A percentile compares a stretch with the other conserved stretches of the same genome.
phyloP scores from a whole-genome alignment of 35 echinoderm and acorn worm genomes.

The Diadema setosum region DNA sequence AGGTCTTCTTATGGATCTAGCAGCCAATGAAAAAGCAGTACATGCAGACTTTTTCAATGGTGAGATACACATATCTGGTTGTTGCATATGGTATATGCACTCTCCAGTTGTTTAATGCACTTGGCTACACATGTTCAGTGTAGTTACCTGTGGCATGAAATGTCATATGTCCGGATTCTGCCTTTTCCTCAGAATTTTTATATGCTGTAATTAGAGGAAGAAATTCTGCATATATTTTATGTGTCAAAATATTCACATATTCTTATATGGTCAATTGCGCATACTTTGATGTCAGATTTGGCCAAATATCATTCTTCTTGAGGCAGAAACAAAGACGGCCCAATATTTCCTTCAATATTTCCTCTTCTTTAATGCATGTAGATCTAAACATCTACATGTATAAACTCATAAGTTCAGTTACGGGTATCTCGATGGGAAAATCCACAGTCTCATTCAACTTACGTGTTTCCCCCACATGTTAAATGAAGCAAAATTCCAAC shows the following conservation, averaged over 20 bases:
- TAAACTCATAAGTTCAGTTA: too few relatives aligned
- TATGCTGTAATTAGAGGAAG: background rate
- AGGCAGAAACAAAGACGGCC: too few relatives aligned
- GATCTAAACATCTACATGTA: too few relatives aligned
- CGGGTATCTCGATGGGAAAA: too few relatives aligned
- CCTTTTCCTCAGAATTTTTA: background rate
- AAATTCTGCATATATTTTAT: background rate
- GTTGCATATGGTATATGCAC: background rate
- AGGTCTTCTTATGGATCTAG: slow-evolving; percentile 95
- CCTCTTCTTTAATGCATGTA: too few relatives aligned
- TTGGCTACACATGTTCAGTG: background rate
- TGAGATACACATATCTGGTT: slow-evolving; percentile 32
- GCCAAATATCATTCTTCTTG: too few relatives aligned
- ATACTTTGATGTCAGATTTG: too few relatives aligned
- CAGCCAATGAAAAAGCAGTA: slow-evolving; percentile 98
- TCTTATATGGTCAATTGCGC: background rate
- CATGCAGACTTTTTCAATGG: slow-evolving; percentile 97
- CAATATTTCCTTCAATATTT: too few relatives aligned
- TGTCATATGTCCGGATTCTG: background rate
- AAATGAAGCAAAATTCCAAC: too few relatives aligned
- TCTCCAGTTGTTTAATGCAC: background rate
- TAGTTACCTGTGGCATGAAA: background rate
- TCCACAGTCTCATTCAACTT: too few relatives aligned
- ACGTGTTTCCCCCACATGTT: too few relatives aligned
- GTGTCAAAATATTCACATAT: too few relatives aligned